These are phyloP conservation scores for Musca vetustissima DNA, from an alignment of 1,140 invertebrate species.

Conservation along the genomic window DNA sequence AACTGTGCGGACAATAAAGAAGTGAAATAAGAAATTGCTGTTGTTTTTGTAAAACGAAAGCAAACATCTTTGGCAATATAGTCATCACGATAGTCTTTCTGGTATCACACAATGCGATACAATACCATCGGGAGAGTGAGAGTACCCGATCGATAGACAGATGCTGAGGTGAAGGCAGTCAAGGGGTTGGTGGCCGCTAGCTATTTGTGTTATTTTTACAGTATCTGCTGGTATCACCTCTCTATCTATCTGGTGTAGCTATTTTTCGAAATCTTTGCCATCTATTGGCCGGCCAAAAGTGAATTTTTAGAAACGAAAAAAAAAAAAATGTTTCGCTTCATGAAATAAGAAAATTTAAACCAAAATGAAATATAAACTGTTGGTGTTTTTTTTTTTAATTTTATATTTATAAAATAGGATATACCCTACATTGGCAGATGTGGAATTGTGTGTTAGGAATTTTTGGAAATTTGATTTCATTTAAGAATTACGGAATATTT, in stretches of 20 bases:
- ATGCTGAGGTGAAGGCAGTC: neutral
- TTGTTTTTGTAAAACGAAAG: too few relatives aligned
- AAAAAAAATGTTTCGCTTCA: neutral
- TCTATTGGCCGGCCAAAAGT: slow-evolving; percentile 13
- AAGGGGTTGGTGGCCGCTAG: neutral
- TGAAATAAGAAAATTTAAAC: slow-evolving; percentile 1
- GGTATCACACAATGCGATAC: too few relatives aligned
- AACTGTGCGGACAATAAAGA: too few relatives aligned
- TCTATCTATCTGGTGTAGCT: neutral
- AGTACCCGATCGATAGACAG: too few relatives aligned
- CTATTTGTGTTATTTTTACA: slow-evolving; percentile 15
- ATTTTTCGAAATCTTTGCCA: neutral
- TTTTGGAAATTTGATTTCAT: too few relatives aligned
- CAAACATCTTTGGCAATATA: too few relatives aligned
- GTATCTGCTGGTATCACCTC: neutral
- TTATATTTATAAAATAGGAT: neutral
- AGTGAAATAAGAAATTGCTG: too few relatives aligned
- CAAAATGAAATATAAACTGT: neutral
- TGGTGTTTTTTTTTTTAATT: neutral
- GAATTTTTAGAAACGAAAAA: slow-evolving; percentile 15
- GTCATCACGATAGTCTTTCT: too few relatives aligned
- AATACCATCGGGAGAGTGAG: too few relatives aligned
- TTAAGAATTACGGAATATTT: too few relatives aligned
- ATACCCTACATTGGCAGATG: neutral
- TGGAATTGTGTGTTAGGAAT: neutral